phyloP scores from a whole-genome alignment of 2,113 vertebrate genomes.

The Crotophaga sulcirostris region DNA sequence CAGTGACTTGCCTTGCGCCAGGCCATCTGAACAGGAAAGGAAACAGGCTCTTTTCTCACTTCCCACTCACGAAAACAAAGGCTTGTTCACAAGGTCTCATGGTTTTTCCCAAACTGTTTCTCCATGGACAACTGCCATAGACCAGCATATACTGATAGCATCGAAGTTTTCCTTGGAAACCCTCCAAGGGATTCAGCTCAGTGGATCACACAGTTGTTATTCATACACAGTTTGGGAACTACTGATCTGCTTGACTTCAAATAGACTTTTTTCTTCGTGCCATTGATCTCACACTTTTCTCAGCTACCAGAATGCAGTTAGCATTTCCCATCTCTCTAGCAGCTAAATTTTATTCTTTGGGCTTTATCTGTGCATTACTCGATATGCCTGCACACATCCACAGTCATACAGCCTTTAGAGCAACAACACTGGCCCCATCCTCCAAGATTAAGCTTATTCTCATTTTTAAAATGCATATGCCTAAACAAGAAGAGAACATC shows the following conservation, averaged over 20 bases:
- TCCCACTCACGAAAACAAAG: conserved; percentile 32
- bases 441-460: neutral
- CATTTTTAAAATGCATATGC: neutral
- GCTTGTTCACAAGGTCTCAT: neutral
- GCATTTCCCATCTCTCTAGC: neutral
- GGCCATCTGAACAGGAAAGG: neutral
- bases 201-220: conserved; percentile 19
- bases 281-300: neutral
- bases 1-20: accelerated
- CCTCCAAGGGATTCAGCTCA: neutral
- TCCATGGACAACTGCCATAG: neutral
- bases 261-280: neutral
- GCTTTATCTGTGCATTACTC: neutral
- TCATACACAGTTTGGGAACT: neutral
- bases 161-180: conserved; percentile 46
- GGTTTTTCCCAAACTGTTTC: neutral
- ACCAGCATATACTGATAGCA: neutral
- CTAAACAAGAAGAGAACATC: neutral
- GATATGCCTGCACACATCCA: neutral
- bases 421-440: neutral
- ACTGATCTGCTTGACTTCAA: neutral
- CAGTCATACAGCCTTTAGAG: neutral
- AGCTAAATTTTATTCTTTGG: neutral
- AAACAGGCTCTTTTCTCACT: neutral
- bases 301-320: neutral